phyloP scores from a whole-genome alignment of 2,797 vertebrate genomes.

The Taeniopygia guttata region DNA sequence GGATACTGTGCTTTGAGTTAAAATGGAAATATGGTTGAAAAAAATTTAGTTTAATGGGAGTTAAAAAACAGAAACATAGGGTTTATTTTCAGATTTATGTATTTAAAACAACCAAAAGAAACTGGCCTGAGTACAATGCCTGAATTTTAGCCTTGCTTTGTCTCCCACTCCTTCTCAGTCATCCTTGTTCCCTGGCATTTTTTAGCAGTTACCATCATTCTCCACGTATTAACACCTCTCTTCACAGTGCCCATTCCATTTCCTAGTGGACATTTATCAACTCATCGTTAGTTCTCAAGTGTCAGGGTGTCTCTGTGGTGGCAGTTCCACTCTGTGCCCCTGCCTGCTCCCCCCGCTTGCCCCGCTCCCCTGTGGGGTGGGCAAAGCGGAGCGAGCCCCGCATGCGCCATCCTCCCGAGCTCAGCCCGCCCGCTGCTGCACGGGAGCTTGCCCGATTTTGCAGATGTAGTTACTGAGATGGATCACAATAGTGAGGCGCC shows the following conservation, averaged over 20 bases:
- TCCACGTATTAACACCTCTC: not conserved
- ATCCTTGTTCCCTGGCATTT: not conserved
- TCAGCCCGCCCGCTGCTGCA: conserved; percentile 12
- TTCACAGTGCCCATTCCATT: conserved; percentile 1
- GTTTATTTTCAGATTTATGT: not conserved
- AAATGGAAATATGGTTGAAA: not conserved
- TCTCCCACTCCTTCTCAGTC: not conserved
- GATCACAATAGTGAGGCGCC: conserved; percentile 15
- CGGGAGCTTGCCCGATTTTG: not conserved
- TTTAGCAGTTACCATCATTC: not conserved
- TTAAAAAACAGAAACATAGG: not conserved
- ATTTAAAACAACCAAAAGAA: not conserved
- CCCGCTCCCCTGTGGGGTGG: not conserved
- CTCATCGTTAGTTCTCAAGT: conserved; percentile 37
- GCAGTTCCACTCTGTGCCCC: not conserved
- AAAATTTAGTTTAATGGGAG: not conserved
- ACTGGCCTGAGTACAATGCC: not conserved
- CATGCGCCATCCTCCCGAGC: not conserved
- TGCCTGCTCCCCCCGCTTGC: not conserved
- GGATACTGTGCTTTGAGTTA: not conserved
- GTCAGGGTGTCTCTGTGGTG: not conserved
- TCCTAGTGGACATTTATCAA: conserved; percentile 4
- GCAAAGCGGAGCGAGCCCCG: not conserved
- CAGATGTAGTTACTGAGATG: not conserved
- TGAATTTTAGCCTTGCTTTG: not conserved